Percentiles rank a stretch among this genome's conserved stretches.
Evolutionary conservation across 2,113 vertebrate species (phyloP).

Genomic region (Gasterosteus nipponicus): DNA sequence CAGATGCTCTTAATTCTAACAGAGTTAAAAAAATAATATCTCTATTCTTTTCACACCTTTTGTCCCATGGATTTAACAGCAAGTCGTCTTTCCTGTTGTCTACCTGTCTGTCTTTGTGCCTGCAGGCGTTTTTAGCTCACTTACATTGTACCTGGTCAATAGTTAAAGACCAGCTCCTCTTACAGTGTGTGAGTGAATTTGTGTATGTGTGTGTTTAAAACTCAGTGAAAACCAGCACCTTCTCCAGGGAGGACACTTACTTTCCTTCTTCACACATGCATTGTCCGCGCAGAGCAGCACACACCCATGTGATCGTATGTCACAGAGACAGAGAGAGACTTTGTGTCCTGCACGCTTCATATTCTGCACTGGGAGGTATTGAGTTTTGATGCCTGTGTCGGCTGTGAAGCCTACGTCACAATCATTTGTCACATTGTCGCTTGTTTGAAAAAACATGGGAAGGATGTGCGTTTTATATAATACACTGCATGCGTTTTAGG

Average conservation of each 20-base stretch:
- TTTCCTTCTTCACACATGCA: slow-evolving; percentile 68
- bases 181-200: slow-evolving; percentile 22
- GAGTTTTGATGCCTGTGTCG: slow-evolving; percentile 26
- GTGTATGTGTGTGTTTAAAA: slow-evolving; percentile 40
- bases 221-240: slow-evolving; percentile 76
- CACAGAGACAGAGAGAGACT: slow-evolving; percentile 34
- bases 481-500: slow-evolving; percentile 2
- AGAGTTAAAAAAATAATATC: not conserved
- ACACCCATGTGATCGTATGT: slow-evolving; percentile 76
- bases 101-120: slow-evolving; percentile 69
- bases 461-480: slow-evolving; percentile 13
- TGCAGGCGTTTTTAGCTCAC: slow-evolving; percentile 52
- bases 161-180: slow-evolving; percentile 50
- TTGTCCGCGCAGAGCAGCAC: slow-evolving; percentile 65
- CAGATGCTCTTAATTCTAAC: slow-evolving; percentile 43
- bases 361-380: slow-evolving; percentile 10
- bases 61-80: slow-evolving; percentile 52
- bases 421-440: slow-evolving; percentile 17
- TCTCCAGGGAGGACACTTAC: slow-evolving; percentile 61
- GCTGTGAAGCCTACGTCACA: slow-evolving; percentile 16
- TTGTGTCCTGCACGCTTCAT: slow-evolving; percentile 33
- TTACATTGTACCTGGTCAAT: slow-evolving; percentile 55
- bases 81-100: slow-evolving; percentile 63
- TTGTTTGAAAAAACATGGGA: not conserved
- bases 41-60: slow-evolving; percentile 51